These are phyloP conservation scores for Lobophora halterata DNA, from an alignment of 2,888 invertebrate genomes.

Conservation along the genomic window DNA sequence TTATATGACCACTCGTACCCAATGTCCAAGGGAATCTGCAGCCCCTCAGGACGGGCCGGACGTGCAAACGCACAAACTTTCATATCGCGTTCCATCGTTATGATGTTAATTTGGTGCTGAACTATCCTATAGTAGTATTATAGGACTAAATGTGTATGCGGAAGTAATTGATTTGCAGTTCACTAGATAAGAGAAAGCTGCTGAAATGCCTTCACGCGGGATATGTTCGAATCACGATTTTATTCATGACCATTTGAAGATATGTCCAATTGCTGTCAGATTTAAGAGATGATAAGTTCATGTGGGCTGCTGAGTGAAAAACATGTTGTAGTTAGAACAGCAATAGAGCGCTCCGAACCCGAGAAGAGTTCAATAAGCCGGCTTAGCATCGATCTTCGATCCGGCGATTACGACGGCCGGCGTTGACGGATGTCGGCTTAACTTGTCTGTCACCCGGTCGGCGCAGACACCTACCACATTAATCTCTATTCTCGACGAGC, in stretches of 20 bases:
- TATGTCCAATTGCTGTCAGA: constrained; percentile 60
- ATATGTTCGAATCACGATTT: constrained; percentile 1
- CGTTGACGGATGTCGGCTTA: constrained; percentile 81
- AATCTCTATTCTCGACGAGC: constrained; percentile 75
- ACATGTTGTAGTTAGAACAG: constrained; percentile 30
- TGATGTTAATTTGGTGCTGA: constrained; percentile 39
- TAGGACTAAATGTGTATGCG: constrained; percentile 35
- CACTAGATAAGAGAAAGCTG: constrained; percentile 36
- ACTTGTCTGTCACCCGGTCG: constrained; percentile 72
- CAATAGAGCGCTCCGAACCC: constrained; percentile 56
- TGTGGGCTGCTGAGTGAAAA: constrained; percentile 41
- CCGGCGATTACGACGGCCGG: constrained; percentile 68
- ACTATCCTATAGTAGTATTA: constrained; percentile 42
- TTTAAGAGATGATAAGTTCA: constrained; percentile 59
- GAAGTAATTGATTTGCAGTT: constrained; percentile 33
- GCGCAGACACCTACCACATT: constrained; percentile 71
- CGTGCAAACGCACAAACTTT: constrained; percentile 26
- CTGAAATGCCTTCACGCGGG: constrained; percentile 37
- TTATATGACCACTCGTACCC: constrained; percentile 54
- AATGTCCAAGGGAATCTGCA: constrained; percentile 44
- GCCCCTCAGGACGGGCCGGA: constrained; percentile 28
- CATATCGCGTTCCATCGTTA: constrained; percentile 20
- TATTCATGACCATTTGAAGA: constrained; percentile 36
- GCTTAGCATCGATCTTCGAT: constrained; percentile 78
- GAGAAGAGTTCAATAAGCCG: constrained; percentile 74